A percentile compares a stretch with the other conserved stretches of the same genome.
Evolutionary conservation across 2,113 vertebrate species (phyloP).

Genomic region (Scomber colias): DNA sequence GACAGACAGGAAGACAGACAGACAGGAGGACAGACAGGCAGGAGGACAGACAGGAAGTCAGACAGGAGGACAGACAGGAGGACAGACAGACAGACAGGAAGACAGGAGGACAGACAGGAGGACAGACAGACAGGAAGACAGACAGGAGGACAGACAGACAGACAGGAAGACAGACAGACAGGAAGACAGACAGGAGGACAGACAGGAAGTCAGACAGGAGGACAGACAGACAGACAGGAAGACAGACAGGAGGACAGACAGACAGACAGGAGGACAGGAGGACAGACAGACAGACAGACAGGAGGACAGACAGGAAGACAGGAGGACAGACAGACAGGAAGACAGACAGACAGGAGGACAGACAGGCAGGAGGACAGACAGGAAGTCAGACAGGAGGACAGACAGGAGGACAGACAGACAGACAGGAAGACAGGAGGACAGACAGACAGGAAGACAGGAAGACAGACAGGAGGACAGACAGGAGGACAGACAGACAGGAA

Average conservation of each 20-base stretch:
- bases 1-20: constrained; percentile 68
- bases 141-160: not conserved
- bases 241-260: no score
- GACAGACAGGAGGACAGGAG: not conserved
- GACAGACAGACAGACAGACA: not conserved
- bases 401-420: no score
- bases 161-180: not conserved
- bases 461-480: not conserved
- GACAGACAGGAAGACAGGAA: no score
- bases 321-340: constrained; percentile 36
- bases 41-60: no score
- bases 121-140: not conserved
- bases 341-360: no score
- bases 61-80: no score
- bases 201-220: not conserved
- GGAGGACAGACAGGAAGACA: constrained; percentile 4
- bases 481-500: constrained; percentile 49
- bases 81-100: no score
- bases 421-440: not conserved
- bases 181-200: constrained; percentile 31
- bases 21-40: no score
- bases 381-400: no score
- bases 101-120: no score
- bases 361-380: constrained; percentile 3
- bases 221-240: no score